phyloP scores from a whole-genome alignment of 2,797 vertebrate species.

The Sebastes matsubarae region DNA sequence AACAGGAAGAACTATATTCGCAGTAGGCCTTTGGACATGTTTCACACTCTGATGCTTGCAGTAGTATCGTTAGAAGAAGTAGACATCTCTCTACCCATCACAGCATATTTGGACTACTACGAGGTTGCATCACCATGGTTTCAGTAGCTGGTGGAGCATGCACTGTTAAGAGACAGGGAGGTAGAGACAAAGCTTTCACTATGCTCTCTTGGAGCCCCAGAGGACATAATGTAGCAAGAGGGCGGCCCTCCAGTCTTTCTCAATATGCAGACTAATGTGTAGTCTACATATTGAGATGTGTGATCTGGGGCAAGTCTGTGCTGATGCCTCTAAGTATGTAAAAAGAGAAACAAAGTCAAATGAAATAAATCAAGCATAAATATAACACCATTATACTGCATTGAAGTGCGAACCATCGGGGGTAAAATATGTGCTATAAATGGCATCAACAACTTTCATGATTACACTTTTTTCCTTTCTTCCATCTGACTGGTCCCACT shows the following conservation, averaged over 20 bases:
- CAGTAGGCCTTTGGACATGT: not conserved
- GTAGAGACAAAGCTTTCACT: conserved; percentile 4
- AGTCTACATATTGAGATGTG: not conserved
- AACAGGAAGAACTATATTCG: not conserved
- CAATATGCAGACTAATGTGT: conserved; percentile 18
- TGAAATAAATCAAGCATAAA: not conserved
- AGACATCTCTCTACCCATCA: not conserved
- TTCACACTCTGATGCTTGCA: not conserved
- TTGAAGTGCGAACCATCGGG: not conserved
- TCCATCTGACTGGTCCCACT: conserved; percentile 8
- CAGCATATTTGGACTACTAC: not conserved
- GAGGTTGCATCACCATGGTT: not conserved
- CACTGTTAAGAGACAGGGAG: not conserved
- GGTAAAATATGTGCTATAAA: not conserved
- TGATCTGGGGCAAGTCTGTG: not conserved
- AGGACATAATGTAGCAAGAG: conserved; percentile 11
- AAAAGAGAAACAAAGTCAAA: not conserved
- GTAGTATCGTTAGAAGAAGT: not conserved
- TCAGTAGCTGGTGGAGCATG: not conserved
- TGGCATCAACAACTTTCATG: not conserved
- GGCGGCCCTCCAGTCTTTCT: not conserved
- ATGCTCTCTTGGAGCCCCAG: not conserved
- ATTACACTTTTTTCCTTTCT: conserved; percentile 7
- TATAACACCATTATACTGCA: not conserved
- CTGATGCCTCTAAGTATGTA: not conserved